Conservation (phyloP, 2,888 invertebrate species). For the Chrysolina americana region DNA sequence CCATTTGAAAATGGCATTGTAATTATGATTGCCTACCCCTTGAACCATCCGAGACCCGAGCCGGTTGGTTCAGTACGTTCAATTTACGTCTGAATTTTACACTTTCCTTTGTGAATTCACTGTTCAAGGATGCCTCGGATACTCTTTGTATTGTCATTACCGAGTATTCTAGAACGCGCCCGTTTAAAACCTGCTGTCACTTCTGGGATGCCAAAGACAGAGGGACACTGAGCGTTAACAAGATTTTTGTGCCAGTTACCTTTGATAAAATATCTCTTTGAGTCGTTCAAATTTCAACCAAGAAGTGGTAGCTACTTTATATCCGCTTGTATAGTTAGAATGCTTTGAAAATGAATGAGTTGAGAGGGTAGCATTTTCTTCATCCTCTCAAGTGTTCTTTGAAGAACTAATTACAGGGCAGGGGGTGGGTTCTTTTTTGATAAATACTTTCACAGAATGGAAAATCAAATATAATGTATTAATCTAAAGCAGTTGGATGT, state of each 20-base stretch:
- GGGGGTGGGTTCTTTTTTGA: too few relatives aligned
- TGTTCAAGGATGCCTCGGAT: background rate
- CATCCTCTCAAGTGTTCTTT: background rate
- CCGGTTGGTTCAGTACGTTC: too few relatives aligned
- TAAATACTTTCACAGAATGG: too few relatives aligned
- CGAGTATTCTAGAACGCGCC: background rate
- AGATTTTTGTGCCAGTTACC: constrained; percentile 38
- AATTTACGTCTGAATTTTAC: background rate
- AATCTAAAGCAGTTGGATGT: too few relatives aligned
- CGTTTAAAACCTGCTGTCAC: constrained; percentile 26
- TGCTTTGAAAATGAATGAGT: background rate
- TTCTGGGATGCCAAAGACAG: constrained; percentile 27
- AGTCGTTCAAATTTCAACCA: constrained; percentile 29
- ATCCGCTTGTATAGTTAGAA: background rate
- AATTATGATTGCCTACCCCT: too few relatives aligned
- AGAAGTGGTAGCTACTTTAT: constrained; percentile 1
- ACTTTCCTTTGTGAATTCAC: background rate
- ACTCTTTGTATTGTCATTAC: background rate
- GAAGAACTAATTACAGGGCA: too few relatives aligned
- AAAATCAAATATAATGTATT: too few relatives aligned
- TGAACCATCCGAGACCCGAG: too few relatives aligned
- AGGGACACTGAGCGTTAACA: constrained; percentile 30
- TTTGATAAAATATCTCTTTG: constrained; percentile 31
- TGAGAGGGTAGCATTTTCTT: background rate
- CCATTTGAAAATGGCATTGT: too few relatives aligned